These are phyloP conservation scores for Protobothrops flavoviridis DNA, from an alignment of 2,113 vertebrate genomes.

Conservation along the genomic window DNA sequence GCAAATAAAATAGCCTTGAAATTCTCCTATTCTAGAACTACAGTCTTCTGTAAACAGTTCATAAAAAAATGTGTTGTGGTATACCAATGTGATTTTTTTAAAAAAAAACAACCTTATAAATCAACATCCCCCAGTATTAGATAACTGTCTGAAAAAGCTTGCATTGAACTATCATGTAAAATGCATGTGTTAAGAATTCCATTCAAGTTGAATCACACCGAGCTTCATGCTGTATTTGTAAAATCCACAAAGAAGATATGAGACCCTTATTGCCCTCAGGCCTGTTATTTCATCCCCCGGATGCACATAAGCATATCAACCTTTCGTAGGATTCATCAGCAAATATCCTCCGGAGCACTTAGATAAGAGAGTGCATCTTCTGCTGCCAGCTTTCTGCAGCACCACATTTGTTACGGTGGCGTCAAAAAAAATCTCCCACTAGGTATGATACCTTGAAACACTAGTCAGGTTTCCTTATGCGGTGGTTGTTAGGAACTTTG, in stretches of 20 bases:
- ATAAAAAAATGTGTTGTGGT: not conserved
- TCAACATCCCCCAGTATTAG: conserved; percentile 39
- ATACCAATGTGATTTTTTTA: conserved; percentile 41
- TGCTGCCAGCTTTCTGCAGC: conserved; percentile 62
- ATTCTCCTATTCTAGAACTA: conserved; percentile 35
- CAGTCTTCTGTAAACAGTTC: conserved; percentile 34
- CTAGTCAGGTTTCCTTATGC: conserved; percentile 42
- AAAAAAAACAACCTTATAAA: conserved; percentile 48
- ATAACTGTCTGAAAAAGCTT: conserved; percentile 57
- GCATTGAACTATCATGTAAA: conserved; percentile 63
- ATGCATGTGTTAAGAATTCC: conserved; percentile 68
- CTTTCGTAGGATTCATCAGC: conserved; percentile 71
- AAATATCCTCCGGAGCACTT: conserved; percentile 68
- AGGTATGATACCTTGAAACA: conserved; percentile 67
- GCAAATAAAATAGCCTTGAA: conserved; percentile 40
- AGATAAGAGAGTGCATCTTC: conserved; percentile 69
- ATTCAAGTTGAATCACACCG: conserved; percentile 64
- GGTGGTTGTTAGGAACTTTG: conserved; percentile 46
- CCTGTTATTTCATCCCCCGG: conserved; percentile 67
- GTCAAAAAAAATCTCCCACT: conserved; percentile 63
- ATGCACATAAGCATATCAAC: conserved; percentile 70
- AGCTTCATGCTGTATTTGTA: conserved; percentile 66
- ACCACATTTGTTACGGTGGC: conserved; percentile 64
- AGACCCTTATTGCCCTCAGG: conserved; percentile 66
- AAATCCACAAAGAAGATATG: conserved; percentile 71